phyloP scores from a whole-genome alignment of 2,113 vertebrate species.

The Lamprologus sp. region DNA sequence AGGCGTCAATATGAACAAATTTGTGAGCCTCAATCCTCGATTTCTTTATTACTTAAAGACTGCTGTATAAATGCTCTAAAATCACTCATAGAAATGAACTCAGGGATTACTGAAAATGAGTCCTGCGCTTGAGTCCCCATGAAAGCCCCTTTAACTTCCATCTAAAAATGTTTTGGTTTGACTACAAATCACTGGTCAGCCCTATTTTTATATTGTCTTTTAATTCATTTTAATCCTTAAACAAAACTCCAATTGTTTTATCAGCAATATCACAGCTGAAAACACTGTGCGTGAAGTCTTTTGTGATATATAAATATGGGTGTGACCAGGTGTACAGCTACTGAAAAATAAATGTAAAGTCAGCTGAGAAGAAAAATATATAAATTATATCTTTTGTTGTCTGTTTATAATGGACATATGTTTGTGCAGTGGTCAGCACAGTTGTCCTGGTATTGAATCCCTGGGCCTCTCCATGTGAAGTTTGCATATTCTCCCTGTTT shows the following conservation, averaged over 20 bases:
- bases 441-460: background rate
- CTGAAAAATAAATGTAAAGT: background rate
- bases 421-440: background rate
- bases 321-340: background rate
- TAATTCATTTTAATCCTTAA: background rate
- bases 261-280: background rate
- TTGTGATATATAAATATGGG: background rate
- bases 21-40: background rate
- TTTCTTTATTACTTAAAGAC: background rate
- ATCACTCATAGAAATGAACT: background rate
- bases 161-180: background rate
- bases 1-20: background rate
- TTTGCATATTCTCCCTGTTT: background rate
- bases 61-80: background rate
- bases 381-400: background rate
- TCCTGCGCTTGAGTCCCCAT: background rate
- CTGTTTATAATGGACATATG: background rate
- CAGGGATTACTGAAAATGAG: background rate
- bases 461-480: background rate
- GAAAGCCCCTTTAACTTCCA: background rate
- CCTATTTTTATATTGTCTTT: background rate
- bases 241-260: rapidly evolving
- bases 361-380: background rate
- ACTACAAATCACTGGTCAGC: background rate
- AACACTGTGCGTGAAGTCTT: rapidly evolving